phyloP scores from a whole-genome alignment of 2,113 vertebrate species.

The Fregetta grallaria region DNA sequence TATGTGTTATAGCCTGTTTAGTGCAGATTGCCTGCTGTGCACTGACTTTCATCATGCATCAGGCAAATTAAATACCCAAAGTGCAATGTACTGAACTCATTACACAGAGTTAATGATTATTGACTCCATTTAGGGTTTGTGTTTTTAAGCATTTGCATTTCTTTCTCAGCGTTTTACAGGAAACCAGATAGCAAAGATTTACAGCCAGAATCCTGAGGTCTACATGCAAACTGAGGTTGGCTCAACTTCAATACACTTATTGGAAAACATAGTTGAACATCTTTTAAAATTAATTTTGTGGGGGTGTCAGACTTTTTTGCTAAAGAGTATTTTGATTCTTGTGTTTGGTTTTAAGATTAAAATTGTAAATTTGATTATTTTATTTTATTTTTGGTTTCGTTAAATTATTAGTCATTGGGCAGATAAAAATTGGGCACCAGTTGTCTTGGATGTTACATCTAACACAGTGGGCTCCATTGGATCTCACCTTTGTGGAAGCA shows the following conservation, averaged over 20 bases:
- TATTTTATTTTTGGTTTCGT: background rate
- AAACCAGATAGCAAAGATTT: constrained; percentile 93
- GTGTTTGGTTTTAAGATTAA: background rate
- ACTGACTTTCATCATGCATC: constrained; percentile 30
- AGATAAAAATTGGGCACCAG: background rate
- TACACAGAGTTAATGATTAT: constrained; percentile 62
- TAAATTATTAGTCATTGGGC: background rate
- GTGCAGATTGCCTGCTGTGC: constrained; percentile 50
- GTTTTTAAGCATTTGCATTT: constrained; percentile 64
- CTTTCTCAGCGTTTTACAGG: constrained; percentile 91
- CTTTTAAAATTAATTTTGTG: background rate
- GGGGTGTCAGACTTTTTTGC: background rate
- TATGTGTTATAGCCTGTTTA: constrained; percentile 50
- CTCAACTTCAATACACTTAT: background rate
- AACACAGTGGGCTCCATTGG: background rate
- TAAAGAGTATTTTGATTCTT: background rate
- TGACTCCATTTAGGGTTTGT: constrained; percentile 46
- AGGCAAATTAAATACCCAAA: constrained; percentile 36
- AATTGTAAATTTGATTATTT: background rate
- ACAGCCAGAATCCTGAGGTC: constrained; percentile 72
- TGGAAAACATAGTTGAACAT: constrained; percentile 3
- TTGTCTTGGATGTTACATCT: background rate
- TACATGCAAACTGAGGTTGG: constrained; percentile 87
- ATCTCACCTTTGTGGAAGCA: background rate
- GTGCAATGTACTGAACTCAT: constrained; percentile 29